Base-by-base conservation (phyloP, 2,888 invertebrate species). In the Myathropa florea region DNA sequence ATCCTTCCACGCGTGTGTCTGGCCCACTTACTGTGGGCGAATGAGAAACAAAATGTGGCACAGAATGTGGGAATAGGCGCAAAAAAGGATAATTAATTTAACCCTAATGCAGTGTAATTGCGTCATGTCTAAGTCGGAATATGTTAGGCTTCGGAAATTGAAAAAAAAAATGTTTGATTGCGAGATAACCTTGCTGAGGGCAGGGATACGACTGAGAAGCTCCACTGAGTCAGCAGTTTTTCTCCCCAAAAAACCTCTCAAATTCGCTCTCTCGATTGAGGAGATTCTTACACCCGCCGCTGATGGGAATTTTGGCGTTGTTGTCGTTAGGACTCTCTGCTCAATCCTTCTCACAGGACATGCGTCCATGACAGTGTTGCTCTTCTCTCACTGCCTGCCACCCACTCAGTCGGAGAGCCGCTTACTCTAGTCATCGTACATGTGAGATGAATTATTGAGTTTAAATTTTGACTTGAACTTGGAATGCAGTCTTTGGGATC, bases 381-480 rank as follows among this genome's bases (percentile, higher is more conserved):
- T 78, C 63, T 70, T 36, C 30, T 23, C 75, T 65, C 57, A 63
- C 28, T 1, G 18, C 18, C 39, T 7, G n/a, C 33, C 30, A 53
- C 28, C 28, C 64, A 67, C 23, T 61, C 71, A 72, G 60, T 53
- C 26, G 1, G 70, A 71, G 70, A 60, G 36, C 12, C 36, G 14
- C 60, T 57, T 63, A n/a, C 46, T 46, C 46, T 23, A 36, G 24
- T 59, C 53, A 64, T 23, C 72, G 72, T 84, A 72, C 81, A 78
- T 79, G 71, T 71, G 78, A 83, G 75, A 83, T 86, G 78, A 86
- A 83, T 86, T 86, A 86, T 86, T 86, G 78, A 86, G 82, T 82
- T 86, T 75, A 86, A 83, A 86, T 83, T 86, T 86, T 86, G 86
- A 86, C 86, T 82, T 86, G 86, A 86, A 86, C 86, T 86, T 86